These are phyloP conservation scores for Chrysolina oricalcia DNA, from an alignment of 2,888 invertebrate species.

Conservation along the genomic window DNA sequence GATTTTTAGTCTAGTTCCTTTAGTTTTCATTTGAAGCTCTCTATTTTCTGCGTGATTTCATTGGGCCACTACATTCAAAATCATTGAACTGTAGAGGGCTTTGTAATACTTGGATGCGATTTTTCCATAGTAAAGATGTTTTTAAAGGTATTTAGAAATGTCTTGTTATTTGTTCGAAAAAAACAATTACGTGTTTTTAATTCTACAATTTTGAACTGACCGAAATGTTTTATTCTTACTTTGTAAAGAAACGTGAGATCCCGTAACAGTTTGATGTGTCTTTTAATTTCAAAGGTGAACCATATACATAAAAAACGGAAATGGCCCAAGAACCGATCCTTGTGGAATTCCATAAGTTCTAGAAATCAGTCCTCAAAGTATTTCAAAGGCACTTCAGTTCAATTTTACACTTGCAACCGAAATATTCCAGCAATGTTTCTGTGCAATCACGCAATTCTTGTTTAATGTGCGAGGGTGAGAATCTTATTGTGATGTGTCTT, in stretches of 20 bases:
- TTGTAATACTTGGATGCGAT: background rate
- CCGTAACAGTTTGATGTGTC: too few relatives aligned
- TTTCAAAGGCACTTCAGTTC: background rate
- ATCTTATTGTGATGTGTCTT: conserved; percentile 31
- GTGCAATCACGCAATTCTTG: background rate
- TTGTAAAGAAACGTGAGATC: too few relatives aligned
- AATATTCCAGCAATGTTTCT: background rate
- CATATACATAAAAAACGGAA: background rate
- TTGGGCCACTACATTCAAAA: background rate
- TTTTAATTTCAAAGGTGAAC: background rate
- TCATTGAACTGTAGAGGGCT: background rate
- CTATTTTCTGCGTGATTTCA: background rate
- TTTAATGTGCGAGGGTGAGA: background rate
- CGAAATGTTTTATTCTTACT: too few relatives aligned
- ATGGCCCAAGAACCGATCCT: background rate
- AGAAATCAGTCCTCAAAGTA: background rate
- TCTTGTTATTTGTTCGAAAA: too few relatives aligned
- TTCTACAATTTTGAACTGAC: too few relatives aligned
- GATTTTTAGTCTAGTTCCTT: too few relatives aligned
- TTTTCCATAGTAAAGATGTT: too few relatives aligned
- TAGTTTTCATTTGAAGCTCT: background rate
- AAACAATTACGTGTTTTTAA: too few relatives aligned
- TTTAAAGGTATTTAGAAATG: too few relatives aligned
- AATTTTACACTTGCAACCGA: too few relatives aligned
- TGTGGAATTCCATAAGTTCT: background rate